Evolutionary conservation across 2,888 invertebrate species (phyloP), one percentile per base, ranked within the genome.

Genomic region (Stenichneumon culpator): DNA sequence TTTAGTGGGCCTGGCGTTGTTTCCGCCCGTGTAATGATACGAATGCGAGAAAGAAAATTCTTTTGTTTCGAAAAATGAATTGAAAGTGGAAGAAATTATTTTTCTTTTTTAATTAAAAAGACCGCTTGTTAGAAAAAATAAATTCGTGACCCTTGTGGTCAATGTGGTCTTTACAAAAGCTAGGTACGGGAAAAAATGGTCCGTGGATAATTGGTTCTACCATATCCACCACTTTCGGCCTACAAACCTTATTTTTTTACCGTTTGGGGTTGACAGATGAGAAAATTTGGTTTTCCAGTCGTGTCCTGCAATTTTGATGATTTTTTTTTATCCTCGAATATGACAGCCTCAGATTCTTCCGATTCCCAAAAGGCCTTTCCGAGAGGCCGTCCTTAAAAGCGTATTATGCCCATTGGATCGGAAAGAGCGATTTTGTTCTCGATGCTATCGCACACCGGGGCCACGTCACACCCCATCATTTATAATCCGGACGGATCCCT

Each of bases 391-490:
- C 86, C 88, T 89, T 89, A 89, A 91, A 91, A 91, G 88, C 88
- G 87, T 89, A 90, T 91, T 90, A 90, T 83, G 86, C 87, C 79
- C 70, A 86, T 88, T 86, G 84, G 86, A 90, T 89, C 88, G 87
- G 88, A 88, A 90, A 87, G 88, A 89, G 84, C 89, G 87, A 89
- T 91, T 91, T 90, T 89, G 90, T 89, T 87, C 86, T 83, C 84
- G 82, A 85, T 78, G 87, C 87, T 77, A 68, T 77, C 69, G 52
- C 14, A 47, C 63, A n/a, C 11, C 44, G 60, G 47, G 60, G 32
- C 19, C 52, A 70, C 44, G 63, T 77, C 75, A 77, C 70, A 65
- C 52, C 79, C 85, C 86, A 83, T 87, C 88, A 90, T 90, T 89
- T 90, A 88, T 90, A 89, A 90, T 87, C 86, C 83, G 82, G 68